phyloP scores from a whole-genome alignment of 1,140 invertebrate genomes.

The Zaprionus taronus region DNA sequence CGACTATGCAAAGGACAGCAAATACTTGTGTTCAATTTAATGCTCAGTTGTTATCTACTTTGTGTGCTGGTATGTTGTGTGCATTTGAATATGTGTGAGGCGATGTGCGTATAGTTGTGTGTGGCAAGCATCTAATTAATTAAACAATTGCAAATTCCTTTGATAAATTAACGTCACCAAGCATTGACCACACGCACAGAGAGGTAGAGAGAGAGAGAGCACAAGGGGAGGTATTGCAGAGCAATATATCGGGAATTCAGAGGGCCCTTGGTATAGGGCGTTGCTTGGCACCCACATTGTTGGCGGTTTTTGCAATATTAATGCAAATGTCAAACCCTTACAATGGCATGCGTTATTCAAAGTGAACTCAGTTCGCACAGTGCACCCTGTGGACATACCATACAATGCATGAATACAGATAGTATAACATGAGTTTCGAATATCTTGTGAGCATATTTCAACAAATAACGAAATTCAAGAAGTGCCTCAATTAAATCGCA shows the following conservation, averaged over 20 bases:
- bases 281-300: constrained; percentile 11
- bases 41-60: constrained; percentile 13
- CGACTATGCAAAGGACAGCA: constrained; percentile 16
- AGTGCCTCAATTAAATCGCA: not conserved
- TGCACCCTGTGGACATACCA: not conserved
- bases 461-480: not conserved
- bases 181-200: constrained; percentile 39
- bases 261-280: not conserved
- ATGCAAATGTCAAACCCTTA: constrained; percentile 19
- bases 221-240: constrained; percentile 1
- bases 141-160: constrained; percentile 67
- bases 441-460: not conserved
- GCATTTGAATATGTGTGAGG: not conserved
- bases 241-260: not conserved
- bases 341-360: constrained; percentile 6
- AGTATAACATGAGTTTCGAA: not conserved
- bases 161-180: constrained; percentile 59
- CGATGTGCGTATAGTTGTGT: constrained; percentile 10
- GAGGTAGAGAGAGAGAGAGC: not conserved
- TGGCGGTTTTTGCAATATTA: constrained; percentile 20
- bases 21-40: constrained; percentile 39
- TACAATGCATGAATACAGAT: not conserved
- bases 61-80: constrained; percentile 11
- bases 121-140: constrained; percentile 62
- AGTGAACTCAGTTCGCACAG: not conserved